Base-by-base conservation (phyloP, 2,888 invertebrate species). In the Geotrupes spiniger region DNA sequence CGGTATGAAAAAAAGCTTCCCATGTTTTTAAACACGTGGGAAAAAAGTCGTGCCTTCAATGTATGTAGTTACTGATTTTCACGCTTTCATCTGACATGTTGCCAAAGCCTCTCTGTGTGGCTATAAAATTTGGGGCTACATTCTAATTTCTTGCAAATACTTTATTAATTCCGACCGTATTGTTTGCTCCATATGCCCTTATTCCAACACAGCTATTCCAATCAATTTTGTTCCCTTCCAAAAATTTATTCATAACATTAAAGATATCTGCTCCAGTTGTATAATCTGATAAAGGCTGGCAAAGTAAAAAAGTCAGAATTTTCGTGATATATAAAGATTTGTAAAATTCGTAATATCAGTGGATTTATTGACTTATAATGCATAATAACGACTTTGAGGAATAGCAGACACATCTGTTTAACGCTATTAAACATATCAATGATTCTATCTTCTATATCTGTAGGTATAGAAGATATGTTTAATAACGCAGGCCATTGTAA, bases 81-180 rank as follows among this genome's bases (percentile, higher is more conserved):
- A 55, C 33, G 36, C 42, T 29, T 43, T 45, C 28, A 51, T 42
- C 40, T 46, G 39, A 49, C 47, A 47, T 42, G 33, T 46, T 49
- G 46, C 49, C 44, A 55, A 51, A 31, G 49, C 46, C 36, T 56
- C 51, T 36, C 49, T 48, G 43, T 53, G 51, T 49, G 42, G 42
- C 44, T 42, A 39, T 44, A 29, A 46, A 38, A 37, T 52, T 44
- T 14, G 52, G 45, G 42, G 52, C 50, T 29, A 52, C 48, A 33
- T 36, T 36, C 36, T 50, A 4, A 21, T 4, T 21, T 21, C 21
- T 21, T 21, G 21, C 21, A 21, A 21, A 6, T 21, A 3, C 21
- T 21, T 21, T 21, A 21, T 21, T 21, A 21, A 21, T 21, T 21
- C 6, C 21, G 41, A 51, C 42, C 48, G 51, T 55, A 41, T 42